Evolutionary conservation across 2,888 invertebrate genomes (phyloP).

Genomic region (Phragmatobia fuliginosa): DNA sequence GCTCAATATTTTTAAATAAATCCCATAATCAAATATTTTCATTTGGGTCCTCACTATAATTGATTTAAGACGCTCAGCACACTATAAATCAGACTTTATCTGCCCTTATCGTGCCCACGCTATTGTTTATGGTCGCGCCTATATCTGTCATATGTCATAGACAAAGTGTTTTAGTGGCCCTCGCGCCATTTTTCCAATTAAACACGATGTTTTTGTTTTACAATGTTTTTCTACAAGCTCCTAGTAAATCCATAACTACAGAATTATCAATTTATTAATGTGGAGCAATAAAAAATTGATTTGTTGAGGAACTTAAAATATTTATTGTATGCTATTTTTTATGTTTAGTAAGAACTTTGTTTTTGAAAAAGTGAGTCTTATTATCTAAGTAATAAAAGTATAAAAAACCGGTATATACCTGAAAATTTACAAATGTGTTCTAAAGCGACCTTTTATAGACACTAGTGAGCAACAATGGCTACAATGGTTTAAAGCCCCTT

Average conservation of each 20-base stretch:
- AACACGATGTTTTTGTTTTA: background rate
- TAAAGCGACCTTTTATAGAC: background rate
- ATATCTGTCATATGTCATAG: constrained; percentile 70
- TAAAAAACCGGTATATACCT: background rate
- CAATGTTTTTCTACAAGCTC: background rate
- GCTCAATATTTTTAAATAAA: constrained; percentile 29
- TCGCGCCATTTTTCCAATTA: constrained; percentile 31
- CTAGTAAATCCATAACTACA: background rate
- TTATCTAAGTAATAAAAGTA: background rate
- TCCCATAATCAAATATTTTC: constrained; percentile 43
- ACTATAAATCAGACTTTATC: constrained; percentile 79
- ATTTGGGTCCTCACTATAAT: constrained; percentile 61
- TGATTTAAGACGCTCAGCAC: constrained; percentile 71
- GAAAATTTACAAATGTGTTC: background rate
- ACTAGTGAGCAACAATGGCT: background rate
- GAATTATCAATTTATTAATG: background rate
- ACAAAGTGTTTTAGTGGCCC: constrained; percentile 47
- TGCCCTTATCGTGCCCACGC: constrained; percentile 68
- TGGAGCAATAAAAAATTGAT: background rate
- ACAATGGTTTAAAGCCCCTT: background rate
- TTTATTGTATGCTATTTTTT: background rate
- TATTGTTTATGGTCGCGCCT: constrained; percentile 74
- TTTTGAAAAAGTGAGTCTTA: background rate
- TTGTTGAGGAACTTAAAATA: background rate
- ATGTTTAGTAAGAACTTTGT: background rate